phyloP scores from a whole-genome alignment of 2,113 vertebrate species.

The Chloebia gouldiae region DNA sequence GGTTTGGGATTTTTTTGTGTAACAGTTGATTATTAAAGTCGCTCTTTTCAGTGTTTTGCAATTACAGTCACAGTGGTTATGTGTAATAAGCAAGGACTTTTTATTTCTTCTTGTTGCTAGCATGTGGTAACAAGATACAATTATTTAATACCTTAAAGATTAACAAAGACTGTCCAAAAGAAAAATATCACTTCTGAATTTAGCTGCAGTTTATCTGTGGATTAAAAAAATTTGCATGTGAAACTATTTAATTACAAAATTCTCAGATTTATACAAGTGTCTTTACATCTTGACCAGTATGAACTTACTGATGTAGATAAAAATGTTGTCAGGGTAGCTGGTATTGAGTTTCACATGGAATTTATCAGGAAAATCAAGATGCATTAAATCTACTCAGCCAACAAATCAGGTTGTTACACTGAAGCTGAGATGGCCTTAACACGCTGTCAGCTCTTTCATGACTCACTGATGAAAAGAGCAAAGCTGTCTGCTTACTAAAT shows the following conservation, averaged over 20 bases:
- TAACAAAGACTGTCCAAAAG: neutral
- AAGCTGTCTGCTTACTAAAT: constrained; percentile 36
- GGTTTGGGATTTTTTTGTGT: neutral
- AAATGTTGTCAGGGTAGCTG: constrained; percentile 28
- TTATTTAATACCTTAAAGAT: neutral
- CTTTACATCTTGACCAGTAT: neutral
- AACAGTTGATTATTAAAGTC: neutral
- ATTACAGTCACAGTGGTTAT: neutral
- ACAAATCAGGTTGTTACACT: constrained; percentile 35
- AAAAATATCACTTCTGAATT: neutral
- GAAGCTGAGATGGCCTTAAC: constrained; percentile 57
- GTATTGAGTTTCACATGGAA: constrained; percentile 44
- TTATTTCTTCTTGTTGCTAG: neutral
- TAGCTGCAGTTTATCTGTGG: neutral
- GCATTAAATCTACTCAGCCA: constrained; percentile 46
- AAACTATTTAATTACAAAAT: neutral
- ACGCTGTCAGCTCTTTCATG: constrained; percentile 43
- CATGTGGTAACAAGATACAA: neutral
- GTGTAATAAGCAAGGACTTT: neutral
- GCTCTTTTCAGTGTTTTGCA: neutral
- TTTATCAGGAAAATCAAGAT: constrained; percentile 61
- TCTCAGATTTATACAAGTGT: neutral
- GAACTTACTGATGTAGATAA: constrained; percentile 12
- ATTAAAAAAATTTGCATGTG: neutral
- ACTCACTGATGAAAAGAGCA: constrained; percentile 57